These are phyloP conservation scores for Drosophila ercepeae DNA, from an alignment of 1,140 invertebrate species.

Conservation along the genomic window DNA sequence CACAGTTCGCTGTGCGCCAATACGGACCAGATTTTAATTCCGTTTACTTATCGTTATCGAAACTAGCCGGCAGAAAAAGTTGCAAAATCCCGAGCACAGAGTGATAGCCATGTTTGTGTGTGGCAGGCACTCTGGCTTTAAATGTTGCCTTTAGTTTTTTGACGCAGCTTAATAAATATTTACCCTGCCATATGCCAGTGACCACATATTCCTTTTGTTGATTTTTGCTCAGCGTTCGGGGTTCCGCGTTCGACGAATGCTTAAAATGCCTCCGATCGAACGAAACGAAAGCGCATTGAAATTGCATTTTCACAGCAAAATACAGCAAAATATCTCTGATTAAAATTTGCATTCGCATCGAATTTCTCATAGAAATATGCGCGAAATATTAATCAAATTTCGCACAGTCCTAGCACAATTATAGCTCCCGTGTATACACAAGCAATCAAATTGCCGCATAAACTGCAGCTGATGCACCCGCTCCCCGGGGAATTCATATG, in stretches of 20 bases:
- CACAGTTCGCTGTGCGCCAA: not conserved
- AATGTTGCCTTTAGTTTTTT: slow-evolving; percentile 24
- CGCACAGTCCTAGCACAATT: slow-evolving; percentile 28
- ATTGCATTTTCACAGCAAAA: slow-evolving; percentile 22
- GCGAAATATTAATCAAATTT: slow-evolving; percentile 46
- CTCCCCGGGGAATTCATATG: slow-evolving; percentile 14
- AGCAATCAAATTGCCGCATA: slow-evolving; percentile 47
- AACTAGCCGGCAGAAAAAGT: slow-evolving; percentile 18
- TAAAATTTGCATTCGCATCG: slow-evolving; percentile 36
- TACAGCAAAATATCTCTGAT: slow-evolving; percentile 19
- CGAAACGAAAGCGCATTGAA: slow-evolving; percentile 20
- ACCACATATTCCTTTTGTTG: slow-evolving; percentile 21
- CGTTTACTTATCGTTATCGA: slow-evolving; percentile 48
- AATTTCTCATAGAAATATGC: slow-evolving; percentile 37
- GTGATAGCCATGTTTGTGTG: too few species aligned
- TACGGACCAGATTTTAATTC: slow-evolving; percentile 18
- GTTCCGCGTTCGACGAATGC: too few species aligned
- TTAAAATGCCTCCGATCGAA: slow-evolving; percentile 13
- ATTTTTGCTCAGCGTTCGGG: slow-evolving; percentile 26
- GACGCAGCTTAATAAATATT: slow-evolving; percentile 46
- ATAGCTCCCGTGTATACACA: slow-evolving; percentile 33
- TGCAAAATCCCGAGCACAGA: slow-evolving; percentile 13
- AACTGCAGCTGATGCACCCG: too few species aligned
- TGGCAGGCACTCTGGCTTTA: slow-evolving; percentile 35
- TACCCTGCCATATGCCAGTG: slow-evolving; percentile 19